Conservation (phyloP, 2,113 vertebrate species). For the Notothenia coriiceps region DNA sequence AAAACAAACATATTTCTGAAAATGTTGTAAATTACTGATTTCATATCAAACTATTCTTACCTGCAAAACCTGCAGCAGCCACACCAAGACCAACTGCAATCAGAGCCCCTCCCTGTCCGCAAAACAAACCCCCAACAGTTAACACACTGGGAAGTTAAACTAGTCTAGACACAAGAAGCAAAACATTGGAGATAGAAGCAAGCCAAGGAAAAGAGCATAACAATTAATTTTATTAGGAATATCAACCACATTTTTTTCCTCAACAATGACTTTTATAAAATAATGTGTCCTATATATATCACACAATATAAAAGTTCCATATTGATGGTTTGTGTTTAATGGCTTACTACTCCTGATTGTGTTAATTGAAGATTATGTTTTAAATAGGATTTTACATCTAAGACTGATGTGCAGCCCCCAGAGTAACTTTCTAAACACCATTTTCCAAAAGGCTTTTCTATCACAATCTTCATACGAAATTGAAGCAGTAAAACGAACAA, state of each 20-base stretch:
- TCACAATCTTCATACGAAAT: too few species aligned
- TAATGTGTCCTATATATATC: neutral
- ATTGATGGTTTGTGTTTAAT: neutral
- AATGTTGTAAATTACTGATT: neutral
- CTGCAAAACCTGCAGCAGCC: constrained; percentile 91
- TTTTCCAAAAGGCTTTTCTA: too few species aligned
- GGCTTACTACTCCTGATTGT: neutral
- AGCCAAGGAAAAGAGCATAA: too few species aligned
- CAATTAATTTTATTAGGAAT: too few species aligned
- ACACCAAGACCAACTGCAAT: constrained; percentile 92
- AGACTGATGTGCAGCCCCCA: neutral
- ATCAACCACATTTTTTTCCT: neutral
- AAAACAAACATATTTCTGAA: neutral
- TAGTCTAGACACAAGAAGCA: neutral
- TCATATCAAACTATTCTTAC: constrained; percentile 74
- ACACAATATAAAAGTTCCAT: too few species aligned
- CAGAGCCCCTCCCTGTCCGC: constrained; percentile 85
- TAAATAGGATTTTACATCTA: neutral
- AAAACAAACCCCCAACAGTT: neutral
- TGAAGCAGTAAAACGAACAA: neutral
- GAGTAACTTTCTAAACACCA: neutral
- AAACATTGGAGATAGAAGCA: neutral
- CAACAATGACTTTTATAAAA: too few species aligned
- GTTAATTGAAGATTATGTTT: neutral
- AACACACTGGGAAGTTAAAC: neutral